Evolutionary conservation across 2,797 vertebrate genomes (phyloP).

Genomic region (Sebastes iracundus): DNA sequence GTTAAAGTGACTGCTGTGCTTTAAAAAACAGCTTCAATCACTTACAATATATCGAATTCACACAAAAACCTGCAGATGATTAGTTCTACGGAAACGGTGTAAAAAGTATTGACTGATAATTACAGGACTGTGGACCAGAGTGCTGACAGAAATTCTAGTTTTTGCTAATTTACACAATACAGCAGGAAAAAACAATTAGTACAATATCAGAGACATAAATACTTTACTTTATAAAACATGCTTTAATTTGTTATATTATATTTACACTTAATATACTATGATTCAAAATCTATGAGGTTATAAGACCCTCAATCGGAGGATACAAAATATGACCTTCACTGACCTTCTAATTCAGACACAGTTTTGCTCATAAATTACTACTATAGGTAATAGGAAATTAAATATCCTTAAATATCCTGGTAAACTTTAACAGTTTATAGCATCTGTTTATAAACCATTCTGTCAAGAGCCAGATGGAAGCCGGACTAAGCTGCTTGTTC

Average conservation of each 20-base stretch:
- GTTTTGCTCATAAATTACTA: neutral
- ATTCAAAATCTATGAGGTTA: no score
- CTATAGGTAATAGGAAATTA: neutral
- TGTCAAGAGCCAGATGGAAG: neutral
- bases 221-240: neutral
- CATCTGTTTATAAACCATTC: neutral
- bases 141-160: neutral
- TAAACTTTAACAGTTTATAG: neutral
- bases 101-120: neutral
- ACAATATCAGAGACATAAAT: neutral
- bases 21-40: neutral
- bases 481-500: conserved; percentile 17
- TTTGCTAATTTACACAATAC: neutral
- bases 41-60: neutral
- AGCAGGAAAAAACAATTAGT: neutral
- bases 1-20: neutral
- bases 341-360: neutral
- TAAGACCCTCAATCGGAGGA: neutral
- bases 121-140: neutral
- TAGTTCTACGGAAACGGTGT: neutral
- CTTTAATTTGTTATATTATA: neutral
- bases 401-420: neutral
- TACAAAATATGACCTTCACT: neutral
- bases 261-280: neutral
- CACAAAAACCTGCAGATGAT: neutral